Evolutionary conservation across 2,797 vertebrate genomes (phyloP).

Genomic region (Arctocebus calabarensis): DNA sequence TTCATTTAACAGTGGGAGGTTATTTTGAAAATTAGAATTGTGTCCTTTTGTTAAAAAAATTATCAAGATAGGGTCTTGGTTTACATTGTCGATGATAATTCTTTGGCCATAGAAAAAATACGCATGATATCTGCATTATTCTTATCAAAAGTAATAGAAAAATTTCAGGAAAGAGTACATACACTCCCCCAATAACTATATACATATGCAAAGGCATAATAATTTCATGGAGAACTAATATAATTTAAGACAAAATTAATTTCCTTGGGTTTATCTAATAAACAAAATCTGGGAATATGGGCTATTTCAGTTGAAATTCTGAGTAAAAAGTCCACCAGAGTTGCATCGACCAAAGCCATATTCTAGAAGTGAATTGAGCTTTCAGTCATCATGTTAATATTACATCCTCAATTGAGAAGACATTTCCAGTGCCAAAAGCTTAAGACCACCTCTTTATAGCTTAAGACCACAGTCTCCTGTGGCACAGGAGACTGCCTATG

Average conservation of each 20-base stretch:
- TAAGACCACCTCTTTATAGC: neutral
- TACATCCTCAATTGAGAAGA: neutral
- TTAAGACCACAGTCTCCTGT: neutral
- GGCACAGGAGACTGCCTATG: neutral
- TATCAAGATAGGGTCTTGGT: neutral
- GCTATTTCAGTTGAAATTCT: neutral
- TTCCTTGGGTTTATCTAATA: neutral
- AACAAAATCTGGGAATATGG: neutral
- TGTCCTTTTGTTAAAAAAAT: constrained; percentile 54
- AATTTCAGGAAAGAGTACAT: neutral
- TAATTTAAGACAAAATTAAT: neutral
- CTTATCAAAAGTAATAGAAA: neutral
- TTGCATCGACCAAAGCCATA: neutral
- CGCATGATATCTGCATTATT: neutral
- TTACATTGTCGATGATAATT: neutral
- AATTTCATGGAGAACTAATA: neutral
- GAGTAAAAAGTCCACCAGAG: neutral
- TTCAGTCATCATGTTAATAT: neutral
- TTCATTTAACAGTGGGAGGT: neutral
- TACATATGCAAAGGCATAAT: neutral
- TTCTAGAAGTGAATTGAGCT: neutral
- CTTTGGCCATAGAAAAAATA: neutral
- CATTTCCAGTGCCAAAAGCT: neutral
- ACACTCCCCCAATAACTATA: neutral
- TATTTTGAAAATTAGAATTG: constrained; percentile 54